These are phyloP conservation scores for Heteromyza rotundicornis DNA, from an alignment of 2,888 invertebrate species.

Conservation along the genomic window DNA sequence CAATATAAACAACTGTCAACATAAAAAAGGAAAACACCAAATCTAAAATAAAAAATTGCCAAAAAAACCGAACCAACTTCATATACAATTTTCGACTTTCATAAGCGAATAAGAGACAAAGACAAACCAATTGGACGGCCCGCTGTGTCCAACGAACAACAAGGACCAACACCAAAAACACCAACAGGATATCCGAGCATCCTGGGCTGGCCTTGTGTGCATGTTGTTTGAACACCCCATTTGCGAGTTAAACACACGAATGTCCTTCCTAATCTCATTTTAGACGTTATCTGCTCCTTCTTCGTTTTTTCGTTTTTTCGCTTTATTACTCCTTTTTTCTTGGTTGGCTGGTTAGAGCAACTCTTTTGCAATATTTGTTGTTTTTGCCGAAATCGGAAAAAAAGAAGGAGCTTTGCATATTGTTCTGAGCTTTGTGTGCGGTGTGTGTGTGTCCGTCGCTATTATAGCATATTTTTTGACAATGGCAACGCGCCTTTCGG, in stretches of 20 bases:
- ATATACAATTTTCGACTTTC: constrained; percentile 25
- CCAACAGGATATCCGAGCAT: constrained; percentile 44
- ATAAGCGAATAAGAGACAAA: constrained; percentile 22
- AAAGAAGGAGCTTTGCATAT: constrained; percentile 39
- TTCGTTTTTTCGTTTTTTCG: not conserved
- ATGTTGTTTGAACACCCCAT: constrained; percentile 10
- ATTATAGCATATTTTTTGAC: constrained; percentile 31
- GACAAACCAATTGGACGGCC: constrained; percentile 33
- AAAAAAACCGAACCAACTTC: constrained; percentile 7
- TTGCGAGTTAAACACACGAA: constrained; percentile 50
- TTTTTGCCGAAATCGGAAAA: constrained; percentile 11
- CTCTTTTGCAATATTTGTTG: constrained; percentile 13
- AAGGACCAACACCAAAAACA: constrained; percentile 40
- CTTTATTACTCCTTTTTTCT: constrained; percentile 27
- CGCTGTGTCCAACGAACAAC: constrained; percentile 31
- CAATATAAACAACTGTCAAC: constrained; percentile 14
- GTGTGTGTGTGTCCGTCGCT: constrained; percentile 22
- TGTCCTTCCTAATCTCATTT: constrained; percentile 59
- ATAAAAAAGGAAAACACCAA: constrained; percentile 4
- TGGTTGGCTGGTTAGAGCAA: constrained; percentile 16
- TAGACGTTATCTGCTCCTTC: constrained; percentile 40
- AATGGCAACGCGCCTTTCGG: constrained; percentile 5
- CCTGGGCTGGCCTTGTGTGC: constrained; percentile 21
- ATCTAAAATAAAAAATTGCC: constrained; percentile 1
- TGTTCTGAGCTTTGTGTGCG: constrained; percentile 26